Evolutionary conservation across 2,113 vertebrate species (phyloP).

Genomic region (Nansenia antarctica): DNA sequence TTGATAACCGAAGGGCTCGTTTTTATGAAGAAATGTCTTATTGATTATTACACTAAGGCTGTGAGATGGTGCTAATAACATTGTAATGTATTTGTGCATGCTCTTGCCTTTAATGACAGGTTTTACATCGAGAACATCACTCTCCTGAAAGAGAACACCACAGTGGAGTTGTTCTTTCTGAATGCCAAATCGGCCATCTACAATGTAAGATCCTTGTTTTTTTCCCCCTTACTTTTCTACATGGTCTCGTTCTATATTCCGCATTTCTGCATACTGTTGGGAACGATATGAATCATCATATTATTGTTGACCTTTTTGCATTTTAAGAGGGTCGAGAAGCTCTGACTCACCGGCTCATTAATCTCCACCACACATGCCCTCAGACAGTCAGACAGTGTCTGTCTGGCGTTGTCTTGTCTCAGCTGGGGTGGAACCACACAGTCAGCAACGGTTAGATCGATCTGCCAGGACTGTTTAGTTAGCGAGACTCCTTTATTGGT

Average conservation of each 20-base stretch:
- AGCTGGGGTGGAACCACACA: neutral
- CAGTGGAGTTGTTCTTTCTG: conserved; percentile 95
- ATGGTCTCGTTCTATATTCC: too few species aligned
- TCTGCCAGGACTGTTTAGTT: neutral
- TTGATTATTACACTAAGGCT: neutral
- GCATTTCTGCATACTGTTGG: neutral
- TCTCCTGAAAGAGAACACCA: conserved; percentile 94
- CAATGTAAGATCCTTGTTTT: conserved; percentile 80
- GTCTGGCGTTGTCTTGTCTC: conserved; percentile 50
- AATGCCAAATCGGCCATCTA: conserved; percentile 97
- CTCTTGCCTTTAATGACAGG: conserved; percentile 79
- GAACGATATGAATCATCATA: conserved; percentile 8
- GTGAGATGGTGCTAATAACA: neutral
- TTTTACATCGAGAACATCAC: conserved; percentile 98
- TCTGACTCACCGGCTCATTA: conserved; percentile 52
- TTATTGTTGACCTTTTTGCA: neutral
- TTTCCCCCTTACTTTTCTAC: neutral
- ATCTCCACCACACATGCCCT: conserved; percentile 19
- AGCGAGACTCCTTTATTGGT: neutral
- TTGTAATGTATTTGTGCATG: conserved; percentile 8
- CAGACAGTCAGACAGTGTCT: conserved; percentile 45
- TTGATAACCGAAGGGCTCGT: neutral
- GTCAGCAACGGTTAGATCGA: neutral
- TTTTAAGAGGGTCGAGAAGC: conserved; percentile 8
- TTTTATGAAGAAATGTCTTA: neutral